Percentiles rank a stretch among this genome's conserved stretches.
phyloP scores from a whole-genome alignment of 2,888 invertebrate genomes.

The Endotricha flammealis region DNA sequence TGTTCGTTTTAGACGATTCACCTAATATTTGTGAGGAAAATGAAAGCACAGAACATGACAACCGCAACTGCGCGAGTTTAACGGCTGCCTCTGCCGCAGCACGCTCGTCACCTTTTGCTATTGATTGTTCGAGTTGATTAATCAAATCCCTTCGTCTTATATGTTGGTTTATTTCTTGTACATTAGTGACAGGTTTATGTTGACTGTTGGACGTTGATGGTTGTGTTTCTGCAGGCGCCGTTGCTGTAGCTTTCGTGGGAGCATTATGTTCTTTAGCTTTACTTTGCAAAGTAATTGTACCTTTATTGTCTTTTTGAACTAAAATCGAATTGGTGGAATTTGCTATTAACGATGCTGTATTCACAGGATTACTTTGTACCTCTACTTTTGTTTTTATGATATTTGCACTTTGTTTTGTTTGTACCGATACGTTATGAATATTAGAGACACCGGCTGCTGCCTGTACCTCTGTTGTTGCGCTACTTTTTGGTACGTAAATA shows the following conservation, averaged over 20 bases:
- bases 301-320: background rate
- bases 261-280: background rate
- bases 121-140: conserved; percentile 85
- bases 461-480: conserved; percentile 6
- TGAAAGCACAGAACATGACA: conserved; percentile 83
- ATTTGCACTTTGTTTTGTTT: background rate
- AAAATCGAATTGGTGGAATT: background rate
- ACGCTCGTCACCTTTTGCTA: conserved; percentile 85
- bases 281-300: background rate
- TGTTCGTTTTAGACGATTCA: conserved; percentile 31
- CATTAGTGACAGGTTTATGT: conserved; percentile 12
- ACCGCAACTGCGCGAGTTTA: conserved; percentile 85
- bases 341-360: background rate
- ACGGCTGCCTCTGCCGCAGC: conserved; percentile 87
- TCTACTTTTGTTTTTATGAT: conserved; percentile 1
- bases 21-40: conserved; percentile 65
- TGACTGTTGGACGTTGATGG: background rate
- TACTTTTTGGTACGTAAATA: conserved; percentile 37
- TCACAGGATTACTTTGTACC: background rate
- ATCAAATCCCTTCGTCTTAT: conserved; percentile 70
- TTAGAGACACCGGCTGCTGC: background rate
- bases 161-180: conserved; percentile 40
- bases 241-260: background rate
- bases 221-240: background rate
- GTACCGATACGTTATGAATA: conserved; percentile 6